Base-by-base conservation (phyloP, 2,888 invertebrate genomes). In the Apamea anceps region DNA sequence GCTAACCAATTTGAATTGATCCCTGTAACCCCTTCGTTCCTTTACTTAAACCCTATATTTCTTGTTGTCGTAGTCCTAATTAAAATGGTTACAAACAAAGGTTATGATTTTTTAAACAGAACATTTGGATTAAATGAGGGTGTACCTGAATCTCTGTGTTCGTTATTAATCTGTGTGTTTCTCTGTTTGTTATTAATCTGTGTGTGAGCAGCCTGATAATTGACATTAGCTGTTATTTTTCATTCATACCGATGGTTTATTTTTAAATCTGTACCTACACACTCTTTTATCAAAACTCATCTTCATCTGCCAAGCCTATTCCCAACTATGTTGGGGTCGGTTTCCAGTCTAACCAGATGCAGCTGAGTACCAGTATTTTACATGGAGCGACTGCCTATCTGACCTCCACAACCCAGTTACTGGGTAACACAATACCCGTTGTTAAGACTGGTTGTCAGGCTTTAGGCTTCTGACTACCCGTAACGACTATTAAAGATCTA, bases 81-180 rank as follows among this genome's bases (percentile, higher is more conserved):
- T 91, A 88, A 10, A 88, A 57, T 91, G 91, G 93, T 85, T 79
- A 84, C 81, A 88, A 88, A 92, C 91, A 92, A 90, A 89, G 91
- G 89, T 89, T 92, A 90, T 92, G 91, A 91, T 92, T 93, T 94
- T 93, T 92, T 91, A 91, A 91, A 88, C 87, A 89, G 84, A 85
- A 86, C 88, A 86, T 89, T 92, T 77, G 84, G 80, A 86, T 88
- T 87, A 90, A 90, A 91, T 90, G 88, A 88, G 87, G 87, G 80
- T 86, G 81, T 88, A 87, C 85, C 85, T 88, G 85, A 60, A 76
- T 76, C 77, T 79, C 79, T 87, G 72, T 87, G 85, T 72, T 82
- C 67, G 72, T 84, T 84, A 75, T 84, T 74, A 84, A 81, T 81
- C 74, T 66, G 63, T 80, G 78, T 82, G 72, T 80, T n/a, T 79